Evolutionary conservation across 1,140 invertebrate genomes (phyloP).

Genomic region (Lasioglossum baleicum): DNA sequence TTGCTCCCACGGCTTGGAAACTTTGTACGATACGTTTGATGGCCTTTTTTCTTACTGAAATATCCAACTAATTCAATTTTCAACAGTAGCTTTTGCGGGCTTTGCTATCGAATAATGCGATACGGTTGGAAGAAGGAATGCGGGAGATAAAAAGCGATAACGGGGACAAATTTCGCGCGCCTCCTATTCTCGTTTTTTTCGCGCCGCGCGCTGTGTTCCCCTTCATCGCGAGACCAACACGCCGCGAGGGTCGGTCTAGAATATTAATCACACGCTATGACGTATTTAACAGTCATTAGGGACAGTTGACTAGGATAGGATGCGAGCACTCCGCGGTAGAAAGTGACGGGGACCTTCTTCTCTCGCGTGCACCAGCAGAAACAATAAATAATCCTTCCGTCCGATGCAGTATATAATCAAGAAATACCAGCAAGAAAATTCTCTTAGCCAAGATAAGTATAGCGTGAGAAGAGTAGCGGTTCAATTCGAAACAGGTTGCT

Average conservation of each 20-base stretch:
- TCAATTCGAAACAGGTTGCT: neutral
- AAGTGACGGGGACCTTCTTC: constrained; percentile 37
- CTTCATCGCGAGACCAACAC: neutral
- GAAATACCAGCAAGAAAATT: constrained; percentile 1
- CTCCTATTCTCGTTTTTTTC: neutral
- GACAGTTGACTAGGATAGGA: constrained; percentile 41
- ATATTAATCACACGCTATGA: constrained; percentile 62
- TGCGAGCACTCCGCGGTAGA: constrained; percentile 29
- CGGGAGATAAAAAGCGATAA: neutral
- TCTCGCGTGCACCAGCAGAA: constrained; percentile 18
- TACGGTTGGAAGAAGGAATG: neutral
- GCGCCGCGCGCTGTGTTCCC: neutral
- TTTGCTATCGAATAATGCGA: too few relatives aligned
- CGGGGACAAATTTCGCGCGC: neutral
- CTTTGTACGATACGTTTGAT: too few relatives aligned
- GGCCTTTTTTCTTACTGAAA: too few relatives aligned
- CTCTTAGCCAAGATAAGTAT: neutral
- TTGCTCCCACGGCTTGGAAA: too few relatives aligned
- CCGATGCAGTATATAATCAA: constrained; percentile 8
- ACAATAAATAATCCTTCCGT: constrained; percentile 37
- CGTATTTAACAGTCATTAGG: constrained; percentile 57
- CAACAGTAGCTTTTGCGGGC: too few relatives aligned
- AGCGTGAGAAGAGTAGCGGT: neutral
- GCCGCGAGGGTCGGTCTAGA: constrained; percentile 22
- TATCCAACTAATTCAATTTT: too few relatives aligned